These are phyloP conservation scores for Panurus biarmicus DNA, from an alignment of 2,113 vertebrate genomes.

Conservation along the genomic window DNA sequence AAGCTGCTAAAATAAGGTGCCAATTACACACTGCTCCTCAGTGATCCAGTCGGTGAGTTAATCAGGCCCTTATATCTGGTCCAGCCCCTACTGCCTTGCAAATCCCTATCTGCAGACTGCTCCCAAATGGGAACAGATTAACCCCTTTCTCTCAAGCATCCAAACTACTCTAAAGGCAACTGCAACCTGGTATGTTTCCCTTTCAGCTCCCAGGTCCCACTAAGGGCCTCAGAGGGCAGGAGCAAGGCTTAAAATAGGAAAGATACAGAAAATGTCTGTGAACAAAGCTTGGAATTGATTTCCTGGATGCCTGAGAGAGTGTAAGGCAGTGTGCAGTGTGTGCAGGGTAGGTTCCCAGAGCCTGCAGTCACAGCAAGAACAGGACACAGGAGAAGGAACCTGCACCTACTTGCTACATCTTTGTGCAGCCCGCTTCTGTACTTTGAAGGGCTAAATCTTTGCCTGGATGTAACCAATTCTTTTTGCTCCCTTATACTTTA, in stretches of 20 bases:
- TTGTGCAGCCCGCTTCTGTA: neutral
- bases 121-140: neutral
- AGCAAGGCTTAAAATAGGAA: neutral
- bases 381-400: neutral
- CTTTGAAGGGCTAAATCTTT: neutral
- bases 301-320: neutral
- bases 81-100: neutral
- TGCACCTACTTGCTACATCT: neutral
- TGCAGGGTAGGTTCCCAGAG: neutral
- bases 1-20: neutral
- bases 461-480: neutral
- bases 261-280: neutral
- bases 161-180: neutral
- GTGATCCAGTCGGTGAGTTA: neutral
- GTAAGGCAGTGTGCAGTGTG: rapidly evolving
- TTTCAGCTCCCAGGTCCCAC: neutral
- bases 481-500: neutral
- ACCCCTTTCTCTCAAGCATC: neutral
- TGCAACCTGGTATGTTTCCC: neutral
- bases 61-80: neutral
- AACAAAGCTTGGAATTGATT: neutral
- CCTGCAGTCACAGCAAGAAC: neutral
- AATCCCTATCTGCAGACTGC: neutral
- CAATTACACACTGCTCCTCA: neutral
- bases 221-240: neutral